Base-by-base conservation (phyloP, 2,797 vertebrate species). In the Danio albolineatus region DNA sequence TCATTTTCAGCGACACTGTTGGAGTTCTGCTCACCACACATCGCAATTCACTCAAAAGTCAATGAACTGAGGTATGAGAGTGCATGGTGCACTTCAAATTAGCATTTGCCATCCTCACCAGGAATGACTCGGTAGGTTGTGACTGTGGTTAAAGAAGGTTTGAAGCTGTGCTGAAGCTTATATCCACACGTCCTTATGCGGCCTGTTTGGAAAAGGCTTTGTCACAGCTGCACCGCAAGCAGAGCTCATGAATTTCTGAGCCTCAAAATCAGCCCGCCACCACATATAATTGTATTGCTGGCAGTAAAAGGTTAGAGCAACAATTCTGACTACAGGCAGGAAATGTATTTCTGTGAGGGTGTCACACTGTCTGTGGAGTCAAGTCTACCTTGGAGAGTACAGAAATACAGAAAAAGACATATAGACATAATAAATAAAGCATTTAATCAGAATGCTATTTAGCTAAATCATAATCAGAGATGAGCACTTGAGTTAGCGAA, bases 171-270 rank as follows among this genome's bases (percentile, higher is more conserved):
- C 59, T 46, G 57, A 76, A 60, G 65, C 73, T 19, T 48, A 72
- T 51, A 73, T 72, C 48, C 54, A 67, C 38, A 46, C 43, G 16
- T 64, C 64, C 44, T 65, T 67, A 19, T 44, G 73, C 1, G 72
- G 67, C 17, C 71, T 83, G 54, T 79, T 80, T 85, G 72, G 16
- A 78, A 60, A 79, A 73, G 78, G 77, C 69, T 81, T 74, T 79
- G 76, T 82, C 73, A 79, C 72, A 76, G 66, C 79, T 76, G 73
- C 65, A 66, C 76, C 60, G 21, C 54, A 51, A 28, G 48, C 48
- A 79, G 77, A 43, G n/a, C 19, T 83, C 60, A 75, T 82, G 51
- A 21, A 76, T 79, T 79, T 62, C 36, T 57, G 65, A 78, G 71
- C 65, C 12, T 56, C 16, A 65, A 48, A 67, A 76, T 74, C 54